phyloP scores from a whole-genome alignment of 2,797 vertebrate species.

The Pachyuromys duprasi region DNA sequence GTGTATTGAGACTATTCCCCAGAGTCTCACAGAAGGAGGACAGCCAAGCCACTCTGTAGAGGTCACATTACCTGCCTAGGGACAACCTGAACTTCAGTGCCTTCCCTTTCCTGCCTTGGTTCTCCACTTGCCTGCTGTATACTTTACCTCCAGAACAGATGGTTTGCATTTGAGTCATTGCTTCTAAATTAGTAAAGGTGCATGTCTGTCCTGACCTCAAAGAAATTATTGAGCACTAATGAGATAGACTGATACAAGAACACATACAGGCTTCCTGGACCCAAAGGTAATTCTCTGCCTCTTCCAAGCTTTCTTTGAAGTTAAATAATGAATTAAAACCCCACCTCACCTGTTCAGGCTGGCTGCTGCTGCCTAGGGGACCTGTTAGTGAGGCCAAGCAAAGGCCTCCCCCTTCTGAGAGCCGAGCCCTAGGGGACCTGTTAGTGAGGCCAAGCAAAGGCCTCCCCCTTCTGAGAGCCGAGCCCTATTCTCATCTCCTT shows the following conservation, averaged over 20 bases:
- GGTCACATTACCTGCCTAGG: rapidly evolving
- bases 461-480: background rate
- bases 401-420: constrained; percentile 38
- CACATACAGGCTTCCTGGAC: background rate
- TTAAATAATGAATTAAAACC: constrained; percentile 68
- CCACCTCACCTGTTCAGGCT: constrained; percentile 12
- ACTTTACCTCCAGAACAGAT: background rate
- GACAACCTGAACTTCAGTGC: too few relatives aligned
- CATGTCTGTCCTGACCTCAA: background rate
- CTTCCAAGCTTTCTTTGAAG: constrained; percentile 51
- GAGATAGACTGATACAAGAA: background rate
- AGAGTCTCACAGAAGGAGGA: background rate
- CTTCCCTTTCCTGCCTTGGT: background rate
- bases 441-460: constrained; percentile 66
- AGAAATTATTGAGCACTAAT: background rate
- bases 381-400: constrained; percentile 60
- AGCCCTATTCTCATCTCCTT: background rate
- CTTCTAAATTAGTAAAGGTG: background rate
- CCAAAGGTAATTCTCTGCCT: background rate
- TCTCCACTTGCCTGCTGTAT: background rate
- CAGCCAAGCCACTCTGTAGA: background rate
- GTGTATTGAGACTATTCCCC: background rate
- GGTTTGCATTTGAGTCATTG: background rate
- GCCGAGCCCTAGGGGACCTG: background rate
- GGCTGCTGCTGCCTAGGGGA: background rate